Evolutionary conservation across 2,888 invertebrate genomes (phyloP), one percentile per base, ranked within the genome.

Genomic region (Notodonta ziczac): DNA sequence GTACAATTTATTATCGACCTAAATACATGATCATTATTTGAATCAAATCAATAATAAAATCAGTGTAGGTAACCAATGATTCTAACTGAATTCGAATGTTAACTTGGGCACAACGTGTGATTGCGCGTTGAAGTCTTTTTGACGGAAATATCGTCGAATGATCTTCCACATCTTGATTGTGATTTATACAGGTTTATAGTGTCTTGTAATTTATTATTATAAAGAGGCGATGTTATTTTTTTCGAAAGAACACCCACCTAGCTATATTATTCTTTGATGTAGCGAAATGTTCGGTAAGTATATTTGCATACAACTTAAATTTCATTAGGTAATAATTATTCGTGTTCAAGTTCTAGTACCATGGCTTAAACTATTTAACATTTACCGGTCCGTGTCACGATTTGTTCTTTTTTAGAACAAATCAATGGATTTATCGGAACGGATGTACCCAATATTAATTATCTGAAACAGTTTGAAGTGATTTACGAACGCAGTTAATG

Each of bases 41-140:
- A 42, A 10, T 42, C 42, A 40, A n/a, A 40, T 40, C 7, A 9
- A 9, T 40, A 40, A 40, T 40, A 1, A 40, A 40, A 40, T 40
- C 4, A 40, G 24, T 24, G 24, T 24, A 24, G 24, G 24, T 24
- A 24, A 24, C 24, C 24, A 24, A 24, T 24, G 24, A 8, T 40
- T 40, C 9, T 40, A 40, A 40, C 40, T 40, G 9, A 40, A 40
- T 9, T 1, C 7, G 7, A 40, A 44, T 44, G 44, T 12, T 0
- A 46, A 50, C 12, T 0, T 8, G 16, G 16, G n/a, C 6, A 50
- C 16, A 50, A 4, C 10, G 1, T 10, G 0, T 16, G 10, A 3
- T 16, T 50, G 16, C 50, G 50, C 50, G 50, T 50, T 50, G 50
- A 50, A 50, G 50, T 50, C 50, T 50, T 50, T 50, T 50, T 5